phyloP scores from a whole-genome alignment of 2,113 vertebrate species.

The Hemiscyllium ocellatum region DNA sequence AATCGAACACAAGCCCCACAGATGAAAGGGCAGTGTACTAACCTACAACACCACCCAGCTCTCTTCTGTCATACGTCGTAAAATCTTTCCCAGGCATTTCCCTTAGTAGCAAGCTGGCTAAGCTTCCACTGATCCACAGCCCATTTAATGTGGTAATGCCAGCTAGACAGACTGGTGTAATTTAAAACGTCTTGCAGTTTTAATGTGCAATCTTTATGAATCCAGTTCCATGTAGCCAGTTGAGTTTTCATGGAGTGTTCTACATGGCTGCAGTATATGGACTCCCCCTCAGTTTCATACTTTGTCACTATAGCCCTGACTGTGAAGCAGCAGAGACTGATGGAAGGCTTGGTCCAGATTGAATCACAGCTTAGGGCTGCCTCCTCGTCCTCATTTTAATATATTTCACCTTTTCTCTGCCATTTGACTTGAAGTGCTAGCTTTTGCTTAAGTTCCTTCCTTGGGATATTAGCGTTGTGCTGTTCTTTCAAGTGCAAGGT shows the following conservation, averaged over 20 bases:
- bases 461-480: neutral
- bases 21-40: neutral
- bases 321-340: neutral
- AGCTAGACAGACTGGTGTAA: neutral
- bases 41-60: neutral
- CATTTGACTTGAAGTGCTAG: neutral
- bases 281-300: neutral
- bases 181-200: neutral
- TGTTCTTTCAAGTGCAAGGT: neutral
- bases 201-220: neutral
- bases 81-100: conserved; percentile 18
- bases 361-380: neutral
- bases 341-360: neutral
- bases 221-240: neutral
- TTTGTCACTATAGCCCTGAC: neutral
- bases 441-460: neutral
- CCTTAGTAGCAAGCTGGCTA: neutral
- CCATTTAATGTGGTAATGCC: neutral
- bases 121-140: neutral
- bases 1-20: neutral
- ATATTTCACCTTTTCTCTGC: neutral
- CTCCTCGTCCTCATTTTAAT: neutral
- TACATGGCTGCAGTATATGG: too few species aligned
- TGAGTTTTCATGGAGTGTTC: neutral
- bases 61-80: neutral